Base-by-base conservation (phyloP, 2,797 vertebrate species). In the Sebastes kiyomatsui region DNA sequence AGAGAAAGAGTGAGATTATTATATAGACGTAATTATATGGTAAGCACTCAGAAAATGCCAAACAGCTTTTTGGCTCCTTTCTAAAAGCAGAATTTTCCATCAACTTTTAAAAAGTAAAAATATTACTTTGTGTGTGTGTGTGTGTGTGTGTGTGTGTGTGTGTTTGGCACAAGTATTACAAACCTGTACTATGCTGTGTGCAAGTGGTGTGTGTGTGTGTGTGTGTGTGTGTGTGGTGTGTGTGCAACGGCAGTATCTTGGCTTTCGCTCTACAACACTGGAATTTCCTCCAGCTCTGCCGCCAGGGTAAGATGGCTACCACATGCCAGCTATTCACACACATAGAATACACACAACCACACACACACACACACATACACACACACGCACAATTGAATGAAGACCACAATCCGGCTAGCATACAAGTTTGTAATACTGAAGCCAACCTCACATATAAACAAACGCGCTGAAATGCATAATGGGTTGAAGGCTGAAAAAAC, bases 251-350 rank as follows among this genome's bases (percentile, higher is more conserved):
- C 80, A 83, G 85, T 83, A 90, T 85, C 79, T 93, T 92, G 93
- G 92, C 88, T 72, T 90, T 42, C 33, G 72, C 78, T 86, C 82
- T 79, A 84, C 82, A 83, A 87, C 72, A 60, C 77, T 93, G 93
- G 94, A 95, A 95, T 96, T 95, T 96, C 94, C 94, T 94, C 90
- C 75, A 92, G 87, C 87, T 84, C 84, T 82, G 85, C 85, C 75
- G 93, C 92, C 92, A 94, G 88, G 52, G 85, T 80, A 92, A 94
- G 94, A 96, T 96, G 93, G 93, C 92, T 95, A 92, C 94, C 95
- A 96, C 93, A 95, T 96, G 95, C 93, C 92, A 95, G 94, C 90
- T 93, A 92, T 94, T 92, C 90, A 92, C 77, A 86, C 86, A 86
- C 79, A 33, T 18, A 2, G 4, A 13, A 77, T 73, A 81, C 72